These are phyloP conservation scores for Eledone cirrhosa DNA, from an alignment of 2,888 invertebrate genomes.

Conservation along the genomic window DNA sequence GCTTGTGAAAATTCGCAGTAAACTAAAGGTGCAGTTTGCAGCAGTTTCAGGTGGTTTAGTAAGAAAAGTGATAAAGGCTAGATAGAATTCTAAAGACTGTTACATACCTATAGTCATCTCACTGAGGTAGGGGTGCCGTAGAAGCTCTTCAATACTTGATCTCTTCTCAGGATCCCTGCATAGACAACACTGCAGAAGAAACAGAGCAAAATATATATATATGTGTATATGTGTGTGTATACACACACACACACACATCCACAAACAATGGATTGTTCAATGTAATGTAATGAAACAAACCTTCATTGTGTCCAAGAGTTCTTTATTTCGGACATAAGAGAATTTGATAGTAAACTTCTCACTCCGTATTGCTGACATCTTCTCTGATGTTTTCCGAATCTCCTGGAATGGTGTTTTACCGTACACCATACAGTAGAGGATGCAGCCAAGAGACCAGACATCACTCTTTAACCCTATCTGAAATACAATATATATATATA, in stretches of 20 bases:
- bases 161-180: slow-evolving; percentile 77
- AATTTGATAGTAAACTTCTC: slow-evolving; percentile 80
- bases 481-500: slow-evolving; percentile 32
- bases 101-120: slow-evolving; percentile 33
- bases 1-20: too few relatives aligned
- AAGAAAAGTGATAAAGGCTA: too few relatives aligned
- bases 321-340: slow-evolving; percentile 69
- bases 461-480: slow-evolving; percentile 91
- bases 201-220: background rate
- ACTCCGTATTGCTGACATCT: slow-evolving; percentile 81
- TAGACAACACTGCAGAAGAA: slow-evolving; percentile 72
- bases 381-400: slow-evolving; percentile 77
- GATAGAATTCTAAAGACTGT: too few relatives aligned
- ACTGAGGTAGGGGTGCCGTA: slow-evolving; percentile 65
- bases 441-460: slow-evolving; percentile 97
- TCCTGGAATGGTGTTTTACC: slow-evolving; percentile 90
- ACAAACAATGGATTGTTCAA: too few relatives aligned
- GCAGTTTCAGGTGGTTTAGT: too few relatives aligned
- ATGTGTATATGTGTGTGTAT: too few relatives aligned
- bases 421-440: slow-evolving; percentile 91
- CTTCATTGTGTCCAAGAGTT: slow-evolving; percentile 58
- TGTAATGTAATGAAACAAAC: slow-evolving; percentile 70
- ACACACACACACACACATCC: too few relatives aligned
- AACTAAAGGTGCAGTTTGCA: too few relatives aligned
- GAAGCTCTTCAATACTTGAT: slow-evolving; percentile 79